Conservation (phyloP, 2,113 vertebrate species). For the Turnix velox region DNA sequence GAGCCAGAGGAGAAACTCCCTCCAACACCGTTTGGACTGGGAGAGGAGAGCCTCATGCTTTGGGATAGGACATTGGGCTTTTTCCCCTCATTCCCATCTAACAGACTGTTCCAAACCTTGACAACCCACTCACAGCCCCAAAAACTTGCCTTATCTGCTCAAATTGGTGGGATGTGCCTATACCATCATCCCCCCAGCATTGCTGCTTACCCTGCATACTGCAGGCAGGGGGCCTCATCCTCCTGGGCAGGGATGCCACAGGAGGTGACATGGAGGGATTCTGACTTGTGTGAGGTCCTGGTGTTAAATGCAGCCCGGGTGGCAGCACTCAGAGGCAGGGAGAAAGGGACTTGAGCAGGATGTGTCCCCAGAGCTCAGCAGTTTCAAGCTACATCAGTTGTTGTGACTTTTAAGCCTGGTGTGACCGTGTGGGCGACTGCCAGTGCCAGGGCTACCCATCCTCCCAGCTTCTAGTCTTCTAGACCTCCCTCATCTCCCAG, state of each 20-base stretch:
- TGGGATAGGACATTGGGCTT: not conserved
- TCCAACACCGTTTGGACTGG: not conserved
- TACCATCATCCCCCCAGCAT: no score
- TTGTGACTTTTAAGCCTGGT: not conserved
- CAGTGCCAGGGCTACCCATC: not conserved
- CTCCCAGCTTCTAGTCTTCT: not conserved
- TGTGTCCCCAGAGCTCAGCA: not conserved
- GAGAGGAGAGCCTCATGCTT: not conserved
- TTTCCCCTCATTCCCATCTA: not conserved
- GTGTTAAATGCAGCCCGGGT: no score
- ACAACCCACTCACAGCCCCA: not conserved
- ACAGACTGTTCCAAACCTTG: accelerated
- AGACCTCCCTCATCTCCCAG: not conserved
- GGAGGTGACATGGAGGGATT: not conserved
- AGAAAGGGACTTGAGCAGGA: not conserved
- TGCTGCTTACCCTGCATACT: accelerated
- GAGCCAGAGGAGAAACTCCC: not conserved
- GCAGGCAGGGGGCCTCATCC: not conserved
- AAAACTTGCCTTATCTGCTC: not conserved
- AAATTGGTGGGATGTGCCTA: no score
- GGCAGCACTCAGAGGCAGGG: not conserved
- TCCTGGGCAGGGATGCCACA: not conserved
- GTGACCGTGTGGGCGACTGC: not conserved
- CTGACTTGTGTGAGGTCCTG: not conserved
- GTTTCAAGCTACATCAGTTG: not conserved